Evolutionary conservation across 2,113 vertebrate genomes (phyloP).

Genomic region (Xenopus borealis): DNA sequence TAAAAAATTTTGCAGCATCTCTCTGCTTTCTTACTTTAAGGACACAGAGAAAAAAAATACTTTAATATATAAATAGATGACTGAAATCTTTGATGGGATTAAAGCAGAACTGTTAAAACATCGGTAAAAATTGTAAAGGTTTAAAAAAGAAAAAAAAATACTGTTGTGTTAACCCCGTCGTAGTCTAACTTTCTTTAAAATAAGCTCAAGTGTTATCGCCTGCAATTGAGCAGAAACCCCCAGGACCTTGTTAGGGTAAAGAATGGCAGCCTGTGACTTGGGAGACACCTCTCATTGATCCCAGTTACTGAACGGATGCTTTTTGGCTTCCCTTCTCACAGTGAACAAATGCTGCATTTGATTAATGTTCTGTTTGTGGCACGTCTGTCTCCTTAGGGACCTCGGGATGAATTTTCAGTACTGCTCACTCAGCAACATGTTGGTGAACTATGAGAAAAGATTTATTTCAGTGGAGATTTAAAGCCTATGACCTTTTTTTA

Average conservation of each 20-base stretch:
- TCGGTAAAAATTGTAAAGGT: too few species aligned
- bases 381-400: conserved; percentile 9
- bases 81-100: too few species aligned
- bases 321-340: conserved; percentile 36
- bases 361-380: conserved; percentile 27
- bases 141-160: too few species aligned
- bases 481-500: too few species aligned
- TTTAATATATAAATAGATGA: too few species aligned
- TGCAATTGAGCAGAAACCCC: background rate
- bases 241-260: conserved; percentile 2
- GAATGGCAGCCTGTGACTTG: conserved; percentile 3
- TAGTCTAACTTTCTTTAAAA: too few species aligned
- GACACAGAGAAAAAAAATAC: too few species aligned
- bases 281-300: conserved; percentile 32
- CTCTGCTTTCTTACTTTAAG: too few species aligned
- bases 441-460: background rate
- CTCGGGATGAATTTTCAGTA: conserved; percentile 5
- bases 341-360: conserved; percentile 26
- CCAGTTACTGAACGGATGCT: conserved; percentile 2
- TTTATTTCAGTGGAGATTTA: background rate
- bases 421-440: conserved; percentile 11
- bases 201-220: too few species aligned
- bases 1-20: too few species aligned
- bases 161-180: too few species aligned
- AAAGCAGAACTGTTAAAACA: too few species aligned